phyloP scores from a whole-genome alignment of 2,888 invertebrate species.

The Auanema freiburgensis region DNA sequence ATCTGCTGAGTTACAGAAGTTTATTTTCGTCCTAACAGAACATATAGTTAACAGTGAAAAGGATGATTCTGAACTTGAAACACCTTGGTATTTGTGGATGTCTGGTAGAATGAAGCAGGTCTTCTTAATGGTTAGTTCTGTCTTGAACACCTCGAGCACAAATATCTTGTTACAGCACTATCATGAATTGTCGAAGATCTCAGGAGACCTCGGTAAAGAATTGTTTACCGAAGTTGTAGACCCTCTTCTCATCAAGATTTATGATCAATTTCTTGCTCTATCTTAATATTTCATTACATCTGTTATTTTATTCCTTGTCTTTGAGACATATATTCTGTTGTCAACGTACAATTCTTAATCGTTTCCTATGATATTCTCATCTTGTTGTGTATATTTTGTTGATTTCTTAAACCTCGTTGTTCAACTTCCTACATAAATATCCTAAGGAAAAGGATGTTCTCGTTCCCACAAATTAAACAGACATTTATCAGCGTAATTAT shows the following conservation, averaged over 20 bases:
- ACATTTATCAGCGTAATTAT: too few species aligned
- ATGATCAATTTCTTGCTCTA: slow-evolving; percentile 93
- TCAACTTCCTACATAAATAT: too few species aligned
- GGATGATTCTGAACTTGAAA: slow-evolving; percentile 82
- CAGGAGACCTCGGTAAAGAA: slow-evolving; percentile 88
- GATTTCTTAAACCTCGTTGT: too few species aligned
- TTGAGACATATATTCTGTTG: too few species aligned
- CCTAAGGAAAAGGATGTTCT: too few species aligned
- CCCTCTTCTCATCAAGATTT: slow-evolving; percentile 90
- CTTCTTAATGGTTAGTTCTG: slow-evolving; percentile 71
- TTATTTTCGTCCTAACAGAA: slow-evolving; percentile 95
- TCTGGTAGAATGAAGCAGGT: slow-evolving; percentile 91
- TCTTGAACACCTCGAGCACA: background rate
- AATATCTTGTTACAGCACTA: slow-evolving; percentile 79
- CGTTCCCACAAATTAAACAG: too few species aligned
- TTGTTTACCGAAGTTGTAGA: slow-evolving; percentile 94
- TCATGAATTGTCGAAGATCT: slow-evolving; percentile 94
- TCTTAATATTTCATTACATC: slow-evolving; percentile 9
- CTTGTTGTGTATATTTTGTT: too few species aligned
- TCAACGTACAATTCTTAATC: too few species aligned
- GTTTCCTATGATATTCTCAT: too few species aligned
- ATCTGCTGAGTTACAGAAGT: slow-evolving; percentile 71
- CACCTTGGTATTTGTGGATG: slow-evolving; percentile 94
- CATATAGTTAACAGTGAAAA: slow-evolving; percentile 90
- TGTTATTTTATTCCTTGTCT: too few species aligned